Evolutionary conservation across 2,888 invertebrate species (phyloP).

Genomic region (Tipula unca): DNA sequence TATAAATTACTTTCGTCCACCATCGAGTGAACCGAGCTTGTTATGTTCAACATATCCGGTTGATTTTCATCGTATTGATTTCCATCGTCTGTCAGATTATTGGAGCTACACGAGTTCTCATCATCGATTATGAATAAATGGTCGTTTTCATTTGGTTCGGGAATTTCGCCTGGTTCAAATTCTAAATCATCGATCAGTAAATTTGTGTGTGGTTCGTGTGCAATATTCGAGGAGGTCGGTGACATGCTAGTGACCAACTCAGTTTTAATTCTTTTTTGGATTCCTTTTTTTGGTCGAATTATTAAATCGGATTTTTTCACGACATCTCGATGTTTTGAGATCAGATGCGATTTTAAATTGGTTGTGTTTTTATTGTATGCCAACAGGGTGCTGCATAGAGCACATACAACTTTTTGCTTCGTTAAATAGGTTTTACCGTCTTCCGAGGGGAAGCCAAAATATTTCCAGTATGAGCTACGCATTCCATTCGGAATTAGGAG

Average conservation of each 20-base stretch:
- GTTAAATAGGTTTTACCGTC: constrained; percentile 38
- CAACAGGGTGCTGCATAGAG: constrained; percentile 35
- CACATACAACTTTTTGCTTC: constrained; percentile 38
- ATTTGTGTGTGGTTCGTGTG: background rate
- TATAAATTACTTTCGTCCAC: background rate
- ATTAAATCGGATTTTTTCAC: constrained; percentile 27
- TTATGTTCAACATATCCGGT: background rate
- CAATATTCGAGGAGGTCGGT: constrained; percentile 16
- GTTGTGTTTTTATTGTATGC: constrained; percentile 41
- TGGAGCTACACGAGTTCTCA: background rate
- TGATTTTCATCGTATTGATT: background rate
- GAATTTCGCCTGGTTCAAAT: constrained; percentile 15
- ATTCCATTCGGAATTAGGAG: constrained; percentile 28
- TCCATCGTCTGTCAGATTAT: background rate
- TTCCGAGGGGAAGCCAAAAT: constrained; percentile 41
- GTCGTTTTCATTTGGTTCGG: background rate
- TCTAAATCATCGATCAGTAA: background rate
- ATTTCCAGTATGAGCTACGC: constrained; percentile 41
- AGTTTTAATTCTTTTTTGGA: background rate
- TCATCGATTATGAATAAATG: constrained; percentile 2
- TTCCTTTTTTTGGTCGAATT: constrained; percentile 14
- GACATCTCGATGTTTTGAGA: constrained; percentile 31
- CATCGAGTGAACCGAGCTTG: background rate
- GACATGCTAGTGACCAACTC: background rate
- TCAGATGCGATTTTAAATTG: constrained; percentile 30